These are phyloP conservation scores for Sinocyclocheilus anophthalmus DNA, from an alignment of 2,113 vertebrate species.

Conservation along the genomic window DNA sequence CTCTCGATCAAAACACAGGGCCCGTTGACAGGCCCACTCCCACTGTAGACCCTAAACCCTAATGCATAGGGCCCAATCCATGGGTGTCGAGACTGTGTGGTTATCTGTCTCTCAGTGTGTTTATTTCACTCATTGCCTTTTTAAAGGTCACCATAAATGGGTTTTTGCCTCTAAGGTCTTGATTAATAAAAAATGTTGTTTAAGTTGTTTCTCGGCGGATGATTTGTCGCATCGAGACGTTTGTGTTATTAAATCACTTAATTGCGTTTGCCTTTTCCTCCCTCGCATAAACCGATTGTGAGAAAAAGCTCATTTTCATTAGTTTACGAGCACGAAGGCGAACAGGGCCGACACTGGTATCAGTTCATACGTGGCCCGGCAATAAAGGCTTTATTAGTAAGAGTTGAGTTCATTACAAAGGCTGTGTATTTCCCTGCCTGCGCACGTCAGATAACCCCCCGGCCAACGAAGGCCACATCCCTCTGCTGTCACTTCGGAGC, in stretches of 20 bases:
- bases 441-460: conserved; percentile 85
- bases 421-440: conserved; percentile 81
- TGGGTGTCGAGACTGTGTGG: neutral
- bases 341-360: conserved; percentile 29
- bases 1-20: conserved; percentile 44
- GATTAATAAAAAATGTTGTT: conserved; percentile 56
- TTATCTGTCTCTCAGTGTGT: conserved; percentile 14
- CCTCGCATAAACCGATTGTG: neutral
- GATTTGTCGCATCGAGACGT: conserved; percentile 50
- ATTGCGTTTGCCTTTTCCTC: conserved; percentile 29
- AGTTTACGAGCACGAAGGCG: conserved; percentile 26
- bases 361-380: conserved; percentile 58
- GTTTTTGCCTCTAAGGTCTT: conserved; percentile 52
- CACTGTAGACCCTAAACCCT: conserved; percentile 5
- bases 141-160: conserved; percentile 68
- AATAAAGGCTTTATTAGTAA: conserved; percentile 81
- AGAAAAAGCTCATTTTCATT: conserved; percentile 48
- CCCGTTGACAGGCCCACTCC: neutral
- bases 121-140: conserved; percentile 41
- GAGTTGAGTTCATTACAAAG: conserved; percentile 80
- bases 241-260: conserved; percentile 59
- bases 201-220: conserved; percentile 49
- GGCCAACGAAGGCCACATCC: conserved; percentile 81
- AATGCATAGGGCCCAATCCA: neutral
- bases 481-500: conserved; percentile 76